Evolutionary conservation across 2,797 vertebrate species (phyloP), one percentile per base, ranked within the genome.

Genomic region (Hippoglossus hippoglossus): DNA sequence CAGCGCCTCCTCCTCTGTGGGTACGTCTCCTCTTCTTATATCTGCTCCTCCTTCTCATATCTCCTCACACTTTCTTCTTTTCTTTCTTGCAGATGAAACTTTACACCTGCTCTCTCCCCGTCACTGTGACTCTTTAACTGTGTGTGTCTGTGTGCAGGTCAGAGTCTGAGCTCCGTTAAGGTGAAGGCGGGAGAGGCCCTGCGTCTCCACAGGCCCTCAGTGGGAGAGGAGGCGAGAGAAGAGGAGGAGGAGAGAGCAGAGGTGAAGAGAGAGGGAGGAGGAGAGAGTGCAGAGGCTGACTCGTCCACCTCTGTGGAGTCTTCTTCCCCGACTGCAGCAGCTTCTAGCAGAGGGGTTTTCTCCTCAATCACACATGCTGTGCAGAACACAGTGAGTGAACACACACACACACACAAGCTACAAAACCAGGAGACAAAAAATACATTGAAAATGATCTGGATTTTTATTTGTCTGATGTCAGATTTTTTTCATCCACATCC

Each of bases 1-100:
- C n/a, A 96, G 95, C 4, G 97, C 98, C 73, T 96, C 95, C 75
- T 97, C 97, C 82, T 94, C 96, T 71, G 94, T 99, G 82, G 97
- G 98, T 99, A 90, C 79, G 97, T 87, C 15, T 10, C n/a, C 44
- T 39, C 46, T n/a, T 51, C 6, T 34, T 54, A 16, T 50, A 6
- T 25, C 22, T 18, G 0, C 26, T 34, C 21, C 22, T 12, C 5
- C 21, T 11, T 31, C 19, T 26, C 44, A 21, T 12, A 0, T 51
- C 22, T 52, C 1, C 18, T 62, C 18, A 26, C 36, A 39, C 36
- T 12, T 39, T 4, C 36, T n/a, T n/a, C 31, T 18, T 22, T 39
- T 16, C 12, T 11, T 15, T 19, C 21, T 44, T 6, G 44, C 18
- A 46, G 44, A 16, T 1, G 44, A 19, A 19, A 7, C 3, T 9